A percentile compares a stretch with the other conserved stretches of the same genome.
Evolutionary conservation across 2,113 vertebrate genomes (phyloP).

Genomic region (Heterotilapia buettikoferi): DNA sequence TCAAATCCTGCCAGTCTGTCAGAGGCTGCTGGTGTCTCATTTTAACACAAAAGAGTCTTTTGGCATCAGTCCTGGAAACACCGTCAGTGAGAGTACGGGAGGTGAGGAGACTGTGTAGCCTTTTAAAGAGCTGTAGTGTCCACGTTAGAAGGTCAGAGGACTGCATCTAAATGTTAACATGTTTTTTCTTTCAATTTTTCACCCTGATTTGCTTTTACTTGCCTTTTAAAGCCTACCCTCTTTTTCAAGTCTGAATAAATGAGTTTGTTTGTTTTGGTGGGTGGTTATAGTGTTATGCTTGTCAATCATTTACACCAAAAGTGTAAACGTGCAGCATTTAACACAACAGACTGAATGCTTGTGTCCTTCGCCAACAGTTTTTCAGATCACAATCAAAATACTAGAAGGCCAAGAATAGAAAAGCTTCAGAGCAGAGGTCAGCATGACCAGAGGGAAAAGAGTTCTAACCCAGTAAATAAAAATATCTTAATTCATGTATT

Average conservation of each 20-base stretch:
- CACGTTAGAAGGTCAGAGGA: accelerated
- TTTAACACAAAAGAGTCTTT: neutral
- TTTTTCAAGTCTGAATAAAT: neutral
- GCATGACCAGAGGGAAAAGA: neutral
- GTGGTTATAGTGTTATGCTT: neutral
- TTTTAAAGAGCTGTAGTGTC: neutral
- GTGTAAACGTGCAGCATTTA: neutral
- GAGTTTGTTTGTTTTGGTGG: neutral
- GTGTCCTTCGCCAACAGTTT: neutral
- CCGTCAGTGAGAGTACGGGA: neutral
- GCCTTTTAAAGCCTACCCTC: neutral
- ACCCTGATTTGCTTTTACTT: neutral
- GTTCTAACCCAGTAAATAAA: neutral
- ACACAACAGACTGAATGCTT: neutral
- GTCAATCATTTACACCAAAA: neutral
- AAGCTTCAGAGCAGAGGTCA: neutral
- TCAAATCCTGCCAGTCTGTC: neutral
- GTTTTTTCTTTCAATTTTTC: neutral
- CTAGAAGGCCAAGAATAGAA: neutral
- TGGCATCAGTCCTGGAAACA: neutral
- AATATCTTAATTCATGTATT: neutral
- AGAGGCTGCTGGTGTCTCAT: neutral
- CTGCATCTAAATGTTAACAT: neutral
- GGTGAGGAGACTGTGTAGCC: neutral
- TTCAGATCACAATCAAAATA: neutral